Base-by-base conservation (phyloP, 2,113 vertebrate species). In the Podocnemis expansa region DNA sequence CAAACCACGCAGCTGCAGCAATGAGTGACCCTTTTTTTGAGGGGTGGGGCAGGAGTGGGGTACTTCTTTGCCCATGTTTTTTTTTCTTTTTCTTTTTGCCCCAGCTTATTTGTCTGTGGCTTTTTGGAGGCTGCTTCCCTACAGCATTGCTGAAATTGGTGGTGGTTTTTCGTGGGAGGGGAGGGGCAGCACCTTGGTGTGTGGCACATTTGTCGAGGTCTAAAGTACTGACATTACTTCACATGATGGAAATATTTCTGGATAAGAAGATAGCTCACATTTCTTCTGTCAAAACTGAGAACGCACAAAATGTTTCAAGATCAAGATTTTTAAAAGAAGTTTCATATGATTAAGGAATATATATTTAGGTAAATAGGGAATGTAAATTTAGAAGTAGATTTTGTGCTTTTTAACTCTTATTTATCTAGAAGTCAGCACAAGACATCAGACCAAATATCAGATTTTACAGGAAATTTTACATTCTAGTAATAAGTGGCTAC, bases 391-490 rank as follows among this genome's bases (percentile, higher is more conserved):
- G 78, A 75, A 82, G 24, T 63, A 89, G 86, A 86, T 73, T 90
- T 88, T 89, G 78, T 82, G 95, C 93, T 78, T 91, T 73, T 89
- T 52, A 73, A 76, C 27, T 88, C 31, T 91, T 97, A 92, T 95
- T 96, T 96, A 94, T 92, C 83, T 91, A 90, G 92, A 80, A 79
- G 55, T 70, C 84, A 84, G 79, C 60, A 87, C 19, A 91, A 84
- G 27, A 63, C 29, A 93, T 60, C 27, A 88, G 43, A 86, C 47
- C 54, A 51, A 41, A 51, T 80, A 52, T 80, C 2, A 22, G 73
- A 76, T 76, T 78, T 80, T 54, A 88, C 52, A 79, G 45, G 34
- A 91, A 78, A 76, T 89, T 41, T 80, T 94, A 80, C 45, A 79
- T 54, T 79, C 91, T 91, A 88, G 49, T 76, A 49, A 75, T 56